Evolutionary conservation across 2,888 invertebrate species (phyloP), one percentile per base, ranked within the genome.

Genomic region (Dascillus cervinus): DNA sequence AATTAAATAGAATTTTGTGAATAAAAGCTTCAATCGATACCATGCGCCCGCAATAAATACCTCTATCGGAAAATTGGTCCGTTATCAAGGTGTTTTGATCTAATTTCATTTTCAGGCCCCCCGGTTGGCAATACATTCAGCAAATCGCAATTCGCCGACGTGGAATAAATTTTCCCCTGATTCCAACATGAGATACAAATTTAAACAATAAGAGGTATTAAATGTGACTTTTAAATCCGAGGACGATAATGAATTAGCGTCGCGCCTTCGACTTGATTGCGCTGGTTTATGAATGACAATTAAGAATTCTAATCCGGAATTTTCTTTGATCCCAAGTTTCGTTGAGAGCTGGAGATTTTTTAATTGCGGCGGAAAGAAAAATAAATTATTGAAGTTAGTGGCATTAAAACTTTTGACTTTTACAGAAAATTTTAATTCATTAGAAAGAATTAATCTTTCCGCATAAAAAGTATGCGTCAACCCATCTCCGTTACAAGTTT

Each of bases 251-350:
- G 46, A 50, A 48, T 50, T 50, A 38, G 37, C 31, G 39, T 46
- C 49, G 45, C 43, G 42, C 42, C 38, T 39, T 33, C 29, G 37
- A 29, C 33, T 29, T 45, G 51, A 51, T 51, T 50, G 46, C 44
- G 44, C 48, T 46, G 43, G 45, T 43, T 39, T 41, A 46, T 46
- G 53, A 50, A 52, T 50, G 52, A 53, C 52, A 53, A 52, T 53
- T 53, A 52, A 52, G 52, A 49, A 48, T 48, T 50, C 48, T 49
- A 46, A 50, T 46, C 45, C 17, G 29, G 34, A 30, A 32, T 39
- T 32, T n/a, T 34, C 37, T 43, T 43, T 46, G 41, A 46, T 43
- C 41, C 24, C 32, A 32, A 38, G 32, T 23, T 37, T 37, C 32
- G 30, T 33, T 29, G 23, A 19, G 29, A 35, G 27, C 28, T 21